Evolutionary conservation across 2,888 invertebrate species (phyloP).

Genomic region (Oscheius onirici): DNA sequence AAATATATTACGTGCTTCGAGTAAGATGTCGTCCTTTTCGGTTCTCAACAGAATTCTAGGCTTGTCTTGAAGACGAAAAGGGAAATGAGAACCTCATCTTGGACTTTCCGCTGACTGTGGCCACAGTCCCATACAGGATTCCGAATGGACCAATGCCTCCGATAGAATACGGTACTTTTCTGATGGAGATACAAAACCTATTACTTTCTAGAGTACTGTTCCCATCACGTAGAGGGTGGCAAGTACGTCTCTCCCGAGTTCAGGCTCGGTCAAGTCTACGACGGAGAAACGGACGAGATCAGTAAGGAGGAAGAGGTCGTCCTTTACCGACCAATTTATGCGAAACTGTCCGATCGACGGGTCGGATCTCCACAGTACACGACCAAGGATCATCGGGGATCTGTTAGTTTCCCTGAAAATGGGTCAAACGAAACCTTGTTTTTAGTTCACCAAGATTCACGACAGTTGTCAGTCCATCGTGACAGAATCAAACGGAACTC

Average conservation of each 20-base stretch:
- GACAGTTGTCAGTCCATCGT: slow-evolving; percentile 47
- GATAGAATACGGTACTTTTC: slow-evolving; percentile 67
- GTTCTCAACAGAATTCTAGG: slow-evolving; percentile 73
- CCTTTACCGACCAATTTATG: slow-evolving; percentile 69
- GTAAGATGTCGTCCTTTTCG: slow-evolving; percentile 72
- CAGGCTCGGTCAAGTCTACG: slow-evolving; percentile 80
- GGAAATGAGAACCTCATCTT: slow-evolving; percentile 81
- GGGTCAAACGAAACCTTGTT: background rate
- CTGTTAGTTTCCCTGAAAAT: slow-evolving; percentile 45
- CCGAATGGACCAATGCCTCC: slow-evolving; percentile 71
- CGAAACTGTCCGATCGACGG: slow-evolving; percentile 45
- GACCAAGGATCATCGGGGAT: slow-evolving; percentile 49
- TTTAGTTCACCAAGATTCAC: slow-evolving; percentile 25
- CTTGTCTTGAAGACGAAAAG: slow-evolving; percentile 80
- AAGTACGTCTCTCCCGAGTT: slow-evolving; percentile 83
- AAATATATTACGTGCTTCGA: slow-evolving; percentile 81
- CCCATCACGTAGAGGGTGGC: slow-evolving; percentile 82
- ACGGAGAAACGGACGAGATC: slow-evolving; percentile 64
- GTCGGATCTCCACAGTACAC: slow-evolving; percentile 47
- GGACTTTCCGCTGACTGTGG: slow-evolving; percentile 82
- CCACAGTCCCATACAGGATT: slow-evolving; percentile 78
- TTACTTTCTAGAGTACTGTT: slow-evolving; percentile 78
- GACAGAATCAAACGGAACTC: slow-evolving; percentile 52
- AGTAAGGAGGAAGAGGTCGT: slow-evolving; percentile 61
- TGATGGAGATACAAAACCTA: background rate